A percentile compares a stretch with the other conserved stretches of the same genome.
phyloP scores from a whole-genome alignment of 2,888 invertebrate genomes.

The Camponotus fellah region DNA sequence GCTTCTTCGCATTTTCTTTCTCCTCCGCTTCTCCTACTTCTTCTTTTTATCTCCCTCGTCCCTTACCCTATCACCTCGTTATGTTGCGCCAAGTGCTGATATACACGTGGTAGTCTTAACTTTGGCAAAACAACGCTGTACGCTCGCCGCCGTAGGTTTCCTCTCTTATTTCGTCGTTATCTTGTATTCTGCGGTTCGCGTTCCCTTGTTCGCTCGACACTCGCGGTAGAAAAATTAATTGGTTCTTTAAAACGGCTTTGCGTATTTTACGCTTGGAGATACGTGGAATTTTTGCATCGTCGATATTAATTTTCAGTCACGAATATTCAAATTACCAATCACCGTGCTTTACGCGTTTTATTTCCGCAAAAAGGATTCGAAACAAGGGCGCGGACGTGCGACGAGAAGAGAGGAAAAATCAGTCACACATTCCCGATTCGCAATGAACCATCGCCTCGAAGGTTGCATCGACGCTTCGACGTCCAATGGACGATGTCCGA shows the following conservation, averaged over 20 bases:
- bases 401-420: conserved; percentile 4
- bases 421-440: conserved; percentile 32
- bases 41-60: conserved; percentile 65
- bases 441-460: conserved; percentile 56
- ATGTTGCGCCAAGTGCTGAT: conserved; percentile 70
- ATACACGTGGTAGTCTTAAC: conserved; percentile 73
- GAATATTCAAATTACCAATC: neutral
- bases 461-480: conserved; percentile 63
- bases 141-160: neutral
- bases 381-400: neutral
- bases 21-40: conserved; percentile 64
- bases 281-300: neutral
- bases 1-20: conserved; percentile 39
- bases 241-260: neutral
- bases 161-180: conserved; percentile 29
- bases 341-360: neutral
- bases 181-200: conserved; percentile 5
- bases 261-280: neutral
- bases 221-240: conserved; percentile 20
- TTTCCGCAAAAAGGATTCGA: neutral
- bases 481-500: conserved; percentile 67
- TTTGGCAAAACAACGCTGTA: conserved; percentile 60
- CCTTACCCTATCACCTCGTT: conserved; percentile 62
- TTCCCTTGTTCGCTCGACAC: conserved; percentile 7
- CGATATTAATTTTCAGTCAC: neutral